These are phyloP conservation scores for Capitella teleta DNA, from an alignment of 1,140 invertebrate species.

Conservation along the genomic window DNA sequence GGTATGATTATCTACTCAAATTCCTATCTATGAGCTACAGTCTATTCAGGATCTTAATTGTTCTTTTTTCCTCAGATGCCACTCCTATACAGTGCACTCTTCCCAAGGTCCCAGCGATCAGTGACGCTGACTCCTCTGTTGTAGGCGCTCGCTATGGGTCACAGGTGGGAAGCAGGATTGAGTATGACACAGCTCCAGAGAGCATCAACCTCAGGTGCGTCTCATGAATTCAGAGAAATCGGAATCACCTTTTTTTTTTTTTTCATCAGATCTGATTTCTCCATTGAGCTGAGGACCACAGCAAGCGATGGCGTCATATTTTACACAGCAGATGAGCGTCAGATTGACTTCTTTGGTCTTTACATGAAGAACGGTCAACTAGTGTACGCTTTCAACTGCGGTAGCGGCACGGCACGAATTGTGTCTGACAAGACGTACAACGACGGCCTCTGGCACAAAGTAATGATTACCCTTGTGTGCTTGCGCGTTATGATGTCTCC, in stretches of 20 bases:
- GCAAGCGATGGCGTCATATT: slow-evolving; percentile 70
- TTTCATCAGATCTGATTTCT: slow-evolving; percentile 50
- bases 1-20: no score
- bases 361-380: slow-evolving; percentile 67
- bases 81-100: no score
- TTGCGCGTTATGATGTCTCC: neutral
- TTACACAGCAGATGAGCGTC: slow-evolving; percentile 58
- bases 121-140: no score
- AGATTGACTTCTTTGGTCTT: slow-evolving; percentile 66
- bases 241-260: neutral
- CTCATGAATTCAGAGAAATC: no score
- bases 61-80: no score
- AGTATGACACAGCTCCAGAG: no score
- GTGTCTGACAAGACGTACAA: slow-evolving; percentile 48
- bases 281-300: slow-evolving; percentile 69
- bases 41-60: no score
- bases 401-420: slow-evolving; percentile 54
- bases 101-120: no score
- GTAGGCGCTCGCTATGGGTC: no score
- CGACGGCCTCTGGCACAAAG: slow-evolving; percentile 76
- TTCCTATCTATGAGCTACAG: no score
- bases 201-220: no score
- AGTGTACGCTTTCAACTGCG: slow-evolving; percentile 61
- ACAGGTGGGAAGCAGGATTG: no score
- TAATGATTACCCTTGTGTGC: slow-evolving; percentile 11